Base-by-base conservation (phyloP, 1,140 invertebrate genomes). In the Phenacoccus solenopsis region DNA sequence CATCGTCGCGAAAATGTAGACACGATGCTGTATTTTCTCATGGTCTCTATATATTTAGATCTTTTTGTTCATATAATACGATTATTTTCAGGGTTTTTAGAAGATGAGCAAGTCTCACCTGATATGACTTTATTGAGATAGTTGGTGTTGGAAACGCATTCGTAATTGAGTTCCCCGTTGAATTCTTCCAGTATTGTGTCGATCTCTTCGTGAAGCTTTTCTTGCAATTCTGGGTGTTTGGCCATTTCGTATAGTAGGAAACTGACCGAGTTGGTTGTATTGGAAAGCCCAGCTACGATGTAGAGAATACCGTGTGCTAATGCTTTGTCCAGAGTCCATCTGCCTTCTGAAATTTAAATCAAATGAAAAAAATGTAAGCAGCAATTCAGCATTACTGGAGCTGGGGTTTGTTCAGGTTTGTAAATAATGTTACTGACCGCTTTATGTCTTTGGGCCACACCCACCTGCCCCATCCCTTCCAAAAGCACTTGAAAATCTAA, bases 211-310 rank as follows among this genome's bases (percentile, higher is more conserved):
- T 78, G 24, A 0, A 25, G 1, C 5, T 74, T 75, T 21, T 74
- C 75, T 1, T 78, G 78, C 13, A 81, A 72, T 49, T 69, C 73
- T 71, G 78, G 82, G 12, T 78, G 78, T 69, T 79, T 79, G 2
- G 78, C 78, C 72, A 82, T 82, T 73, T 79, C 67, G 27, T 25
- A 68, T 5, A 68, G 27, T 21, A 21, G 20, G 9, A 70, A 28
- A 13, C 24, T 64, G 13, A 28, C 28, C 4, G 22, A 12, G 27
- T 16, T 28, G 7, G 32, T 16, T 3, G 67, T 28, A 2, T 9
- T 30, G n/a, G 20, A 20, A 28, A 32, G 68, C 16, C 70, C 67
- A 21, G 67, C 67, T 9, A 28, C 22, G n/a, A 68, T 25, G 28
- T 25, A 68, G 2, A 64, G 9, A 22, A 64, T 25, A 22, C 59